Percentiles rank a stretch among this genome's conserved stretches.
These are phyloP conservation scores for Anabacerthia variegaticeps DNA, from an alignment of 2,797 vertebrate genomes.

Conservation along the genomic window DNA sequence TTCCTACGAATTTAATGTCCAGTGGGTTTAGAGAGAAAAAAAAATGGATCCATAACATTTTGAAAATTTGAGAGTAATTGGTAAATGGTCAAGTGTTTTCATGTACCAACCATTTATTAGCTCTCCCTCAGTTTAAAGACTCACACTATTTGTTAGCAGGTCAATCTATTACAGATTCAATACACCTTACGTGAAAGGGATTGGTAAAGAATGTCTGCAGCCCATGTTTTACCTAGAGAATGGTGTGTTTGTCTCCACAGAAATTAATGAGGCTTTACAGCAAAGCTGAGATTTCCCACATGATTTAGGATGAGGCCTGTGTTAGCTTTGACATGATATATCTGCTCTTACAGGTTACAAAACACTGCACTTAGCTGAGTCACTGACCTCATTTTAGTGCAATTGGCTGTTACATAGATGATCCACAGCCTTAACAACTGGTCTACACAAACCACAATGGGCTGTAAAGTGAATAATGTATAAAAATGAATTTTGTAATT, in stretches of 20 bases:
- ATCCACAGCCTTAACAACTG: neutral
- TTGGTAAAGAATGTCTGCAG: neutral
- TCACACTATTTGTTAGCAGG: neutral
- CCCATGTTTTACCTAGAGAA: neutral
- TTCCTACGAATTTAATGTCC: neutral
- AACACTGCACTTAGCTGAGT: neutral
- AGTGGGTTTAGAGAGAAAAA: neutral
- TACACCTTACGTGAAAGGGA: neutral
- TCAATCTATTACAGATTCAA: neutral
- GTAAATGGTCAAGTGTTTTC: neutral
- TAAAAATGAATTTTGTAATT: neutral
- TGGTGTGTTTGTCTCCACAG: neutral
- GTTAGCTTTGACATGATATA: slow-evolving; percentile 1
- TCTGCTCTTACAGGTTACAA: neutral
- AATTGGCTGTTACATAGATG: neutral
- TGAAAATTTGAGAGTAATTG: neutral
- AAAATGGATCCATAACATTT: neutral
- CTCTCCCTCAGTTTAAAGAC: neutral
- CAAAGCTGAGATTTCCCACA: neutral
- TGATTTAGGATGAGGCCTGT: neutral
- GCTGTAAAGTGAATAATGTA: neutral
- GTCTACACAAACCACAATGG: neutral
- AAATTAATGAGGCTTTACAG: slow-evolving; percentile 37
- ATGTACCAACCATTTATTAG: neutral
- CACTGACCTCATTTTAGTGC: neutral